Conservation (phyloP, 2,888 invertebrate genomes). For the Trilocha varians region DNA sequence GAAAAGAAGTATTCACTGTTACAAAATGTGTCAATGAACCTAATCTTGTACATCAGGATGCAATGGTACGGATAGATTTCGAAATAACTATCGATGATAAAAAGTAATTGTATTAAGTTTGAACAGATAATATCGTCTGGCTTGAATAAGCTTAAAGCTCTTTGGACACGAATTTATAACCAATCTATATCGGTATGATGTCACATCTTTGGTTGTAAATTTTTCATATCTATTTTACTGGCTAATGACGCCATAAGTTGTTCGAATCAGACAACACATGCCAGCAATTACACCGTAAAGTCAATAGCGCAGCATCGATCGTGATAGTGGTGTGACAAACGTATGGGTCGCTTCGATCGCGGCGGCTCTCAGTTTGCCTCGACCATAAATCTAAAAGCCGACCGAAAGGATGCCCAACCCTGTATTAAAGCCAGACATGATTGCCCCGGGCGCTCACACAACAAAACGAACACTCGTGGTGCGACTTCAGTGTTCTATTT, state of each 20-base stretch:
- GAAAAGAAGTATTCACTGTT: neutral
- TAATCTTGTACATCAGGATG: no score
- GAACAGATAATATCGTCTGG: neutral
- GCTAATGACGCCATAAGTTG: neutral
- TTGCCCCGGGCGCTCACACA: slow-evolving; percentile 60
- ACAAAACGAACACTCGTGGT: slow-evolving; percentile 52
- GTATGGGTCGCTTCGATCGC: slow-evolving; percentile 40
- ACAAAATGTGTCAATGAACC: no score
- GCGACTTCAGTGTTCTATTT: slow-evolving; percentile 44
- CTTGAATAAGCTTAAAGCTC: no score
- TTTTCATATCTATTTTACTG: neutral
- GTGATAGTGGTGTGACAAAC: slow-evolving; percentile 61
- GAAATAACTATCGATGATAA: neutral
- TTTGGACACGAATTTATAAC: no score
- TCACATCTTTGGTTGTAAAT: no score
- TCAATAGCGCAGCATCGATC: slow-evolving; percentile 30
- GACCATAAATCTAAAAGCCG: slow-evolving; percentile 56
- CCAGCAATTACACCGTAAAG: slow-evolving; percentile 36
- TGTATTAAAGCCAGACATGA: slow-evolving; percentile 69
- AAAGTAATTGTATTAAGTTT: neutral
- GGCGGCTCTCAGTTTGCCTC: slow-evolving; percentile 35
- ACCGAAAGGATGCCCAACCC: slow-evolving; percentile 59
- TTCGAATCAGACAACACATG: slow-evolving; percentile 23
- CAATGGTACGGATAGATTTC: neutral
- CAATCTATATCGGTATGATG: no score